phyloP scores from a whole-genome alignment of 2,888 invertebrate species.

The Dendrolimus pini region DNA sequence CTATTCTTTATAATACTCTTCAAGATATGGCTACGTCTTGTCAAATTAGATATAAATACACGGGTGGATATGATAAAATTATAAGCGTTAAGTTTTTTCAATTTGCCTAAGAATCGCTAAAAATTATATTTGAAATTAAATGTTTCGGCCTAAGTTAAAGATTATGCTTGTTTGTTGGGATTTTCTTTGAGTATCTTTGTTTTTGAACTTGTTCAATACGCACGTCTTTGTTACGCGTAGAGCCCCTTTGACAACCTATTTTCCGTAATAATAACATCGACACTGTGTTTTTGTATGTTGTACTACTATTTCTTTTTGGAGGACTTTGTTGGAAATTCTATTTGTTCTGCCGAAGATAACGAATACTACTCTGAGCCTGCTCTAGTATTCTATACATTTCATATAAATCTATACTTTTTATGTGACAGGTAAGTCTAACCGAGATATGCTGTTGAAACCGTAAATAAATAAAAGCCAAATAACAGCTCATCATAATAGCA shows the following conservation, averaged over 20 bases:
- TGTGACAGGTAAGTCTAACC: not conserved
- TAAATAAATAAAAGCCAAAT: no score
- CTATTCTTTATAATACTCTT: no score
- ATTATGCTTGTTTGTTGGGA: conserved; percentile 27
- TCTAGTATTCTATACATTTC: conserved; percentile 4
- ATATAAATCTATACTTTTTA: not conserved
- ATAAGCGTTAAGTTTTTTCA: no score
- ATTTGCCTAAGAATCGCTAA: not conserved
- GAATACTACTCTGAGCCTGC: conserved; percentile 6
- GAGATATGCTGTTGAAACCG: no score
- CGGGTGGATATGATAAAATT: no score
- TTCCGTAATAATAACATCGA: conserved; percentile 10
- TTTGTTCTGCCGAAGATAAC: conserved; percentile 12
- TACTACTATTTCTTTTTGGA: no score
- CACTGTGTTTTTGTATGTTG: conserved; percentile 9
- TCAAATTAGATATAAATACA: no score
- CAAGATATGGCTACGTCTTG: no score
- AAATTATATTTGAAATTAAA: conserved; percentile 40
- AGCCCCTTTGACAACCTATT: conserved; percentile 11
- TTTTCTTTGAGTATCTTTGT: conserved; percentile 22
- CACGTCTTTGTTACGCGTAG: conserved; percentile 12
- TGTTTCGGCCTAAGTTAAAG: conserved; percentile 34
- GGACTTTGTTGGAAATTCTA: conserved; percentile 1
- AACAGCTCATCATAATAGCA: no score
- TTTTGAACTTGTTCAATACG: conserved; percentile 24